These are phyloP conservation scores for Danaus plexippus DNA, from an alignment of 1,140 invertebrate species.

Conservation along the genomic window DNA sequence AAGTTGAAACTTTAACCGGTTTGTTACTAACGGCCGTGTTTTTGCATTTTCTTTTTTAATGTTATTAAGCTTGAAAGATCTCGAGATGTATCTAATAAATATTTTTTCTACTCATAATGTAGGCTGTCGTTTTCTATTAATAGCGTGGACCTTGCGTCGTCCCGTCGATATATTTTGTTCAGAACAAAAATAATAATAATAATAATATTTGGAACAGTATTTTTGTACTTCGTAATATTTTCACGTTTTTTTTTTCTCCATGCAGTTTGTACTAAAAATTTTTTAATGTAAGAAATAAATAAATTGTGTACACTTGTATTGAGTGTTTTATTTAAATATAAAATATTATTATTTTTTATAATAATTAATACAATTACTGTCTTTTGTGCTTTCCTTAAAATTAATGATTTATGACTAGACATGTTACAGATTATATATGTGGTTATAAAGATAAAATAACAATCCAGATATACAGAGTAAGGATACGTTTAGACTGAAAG, in stretches of 20 bases:
- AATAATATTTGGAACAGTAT: constrained; percentile 44
- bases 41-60: constrained; percentile 14
- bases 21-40: constrained; percentile 12
- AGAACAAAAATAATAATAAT: constrained; percentile 11
- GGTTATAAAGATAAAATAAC: too few relatives aligned
- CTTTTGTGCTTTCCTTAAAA: constrained; percentile 9
- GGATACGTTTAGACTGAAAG: too few relatives aligned
- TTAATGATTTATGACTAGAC: constrained; percentile 12
- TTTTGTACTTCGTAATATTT: constrained; percentile 62
- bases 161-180: constrained; percentile 13
- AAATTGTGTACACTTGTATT: constrained; percentile 64
- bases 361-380: constrained; percentile 9
- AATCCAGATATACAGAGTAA: too few relatives aligned
- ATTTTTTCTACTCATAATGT: constrained; percentile 8
- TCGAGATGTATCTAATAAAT: constrained; percentile 2
- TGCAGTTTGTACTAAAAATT: constrained; percentile 60
- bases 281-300: constrained; percentile 47
- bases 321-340: constrained; percentile 30
- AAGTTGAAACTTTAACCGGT: constrained; percentile 23
- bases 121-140: constrained; percentile 2
- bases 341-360: constrained; percentile 2
- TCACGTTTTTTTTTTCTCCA: constrained; percentile 44
- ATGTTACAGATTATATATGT: not conserved
- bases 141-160: constrained; percentile 22
- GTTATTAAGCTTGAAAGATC: constrained; percentile 1